Evolutionary conservation across 2,888 invertebrate species (phyloP).

Genomic region (Syritta pipiens): DNA sequence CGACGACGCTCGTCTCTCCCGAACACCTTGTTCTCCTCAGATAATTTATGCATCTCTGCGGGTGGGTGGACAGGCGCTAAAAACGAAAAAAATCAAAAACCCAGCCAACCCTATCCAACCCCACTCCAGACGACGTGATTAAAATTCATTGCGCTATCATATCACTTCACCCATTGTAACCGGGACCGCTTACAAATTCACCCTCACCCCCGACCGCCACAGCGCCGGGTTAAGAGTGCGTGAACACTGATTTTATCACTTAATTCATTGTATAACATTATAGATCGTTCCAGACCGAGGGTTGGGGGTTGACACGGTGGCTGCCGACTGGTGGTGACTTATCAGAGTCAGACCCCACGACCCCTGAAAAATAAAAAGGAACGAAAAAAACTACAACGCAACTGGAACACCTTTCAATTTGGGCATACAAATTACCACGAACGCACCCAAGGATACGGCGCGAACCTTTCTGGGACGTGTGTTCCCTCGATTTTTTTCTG

Average conservation of each 20-base stretch:
- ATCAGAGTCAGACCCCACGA: slow-evolving; percentile 38
- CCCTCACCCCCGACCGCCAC: slow-evolving; percentile 1
- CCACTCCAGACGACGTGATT: slow-evolving; percentile 46
- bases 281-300: slow-evolving; percentile 58
- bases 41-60: slow-evolving; percentile 47
- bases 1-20: background rate
- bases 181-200: slow-evolving; percentile 61
- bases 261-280: slow-evolving; percentile 68
- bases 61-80: slow-evolving; percentile 31
- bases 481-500: background rate
- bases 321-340: slow-evolving; percentile 43
- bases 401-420: slow-evolving; percentile 60
- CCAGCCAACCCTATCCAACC: slow-evolving; percentile 25
- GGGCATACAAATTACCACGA: slow-evolving; percentile 57
- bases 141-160: slow-evolving; percentile 67
- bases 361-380: slow-evolving; percentile 15
- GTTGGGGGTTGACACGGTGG: background rate
- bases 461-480: slow-evolving; percentile 13
- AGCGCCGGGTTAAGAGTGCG: slow-evolving; percentile 71
- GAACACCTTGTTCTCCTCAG: background rate
- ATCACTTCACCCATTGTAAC: slow-evolving; percentile 61
- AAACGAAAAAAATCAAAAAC: slow-evolving; percentile 6
- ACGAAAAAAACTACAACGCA: slow-evolving; percentile 1
- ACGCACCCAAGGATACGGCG: background rate
- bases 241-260: slow-evolving; percentile 72